Conservation (phyloP, 2,888 invertebrate genomes). For the Megalurothrips usitatus region DNA sequence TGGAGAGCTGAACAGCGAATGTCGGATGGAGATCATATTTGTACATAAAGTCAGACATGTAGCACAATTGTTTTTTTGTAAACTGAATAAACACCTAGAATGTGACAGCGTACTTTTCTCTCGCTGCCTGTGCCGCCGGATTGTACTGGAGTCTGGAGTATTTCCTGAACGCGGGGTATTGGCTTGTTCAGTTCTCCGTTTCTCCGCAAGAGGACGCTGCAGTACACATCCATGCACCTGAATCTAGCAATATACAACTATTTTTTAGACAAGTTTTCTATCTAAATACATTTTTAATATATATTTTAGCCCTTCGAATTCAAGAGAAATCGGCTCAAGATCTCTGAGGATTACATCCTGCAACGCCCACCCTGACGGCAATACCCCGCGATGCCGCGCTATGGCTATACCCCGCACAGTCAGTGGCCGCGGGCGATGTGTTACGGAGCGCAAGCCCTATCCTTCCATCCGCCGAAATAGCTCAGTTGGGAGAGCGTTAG, state of each 20-base stretch:
- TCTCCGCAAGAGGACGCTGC: not conserved
- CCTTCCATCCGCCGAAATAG: slow-evolving; percentile 53
- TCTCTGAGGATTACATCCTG: no score
- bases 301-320: no score
- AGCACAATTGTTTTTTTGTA: no score
- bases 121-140: not conserved
- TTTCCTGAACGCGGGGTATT: not conserved
- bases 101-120: no score
- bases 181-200: not conserved
- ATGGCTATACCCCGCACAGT: not conserved
- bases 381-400: not conserved
- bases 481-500: slow-evolving; percentile 63
- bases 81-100: no score
- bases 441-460: not conserved
- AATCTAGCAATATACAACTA: no score
- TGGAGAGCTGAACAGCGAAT: not conserved
- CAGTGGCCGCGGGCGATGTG: not conserved
- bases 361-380: not conserved
- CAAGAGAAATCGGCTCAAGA: no score
- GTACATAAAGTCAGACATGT: not conserved
- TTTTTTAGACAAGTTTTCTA: no score
- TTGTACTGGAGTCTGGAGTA: not conserved
- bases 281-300: no score
- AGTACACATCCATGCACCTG: not conserved
- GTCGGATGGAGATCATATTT: not conserved